These are phyloP conservation scores for mouse (Mus musculus) DNA, from an alignment of 2,113 vertebrate genomes.

Conservation along the genomic window GRCm39 chr11:29322501-29323000, in stretches of 20 bases:
- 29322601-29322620: background rate
- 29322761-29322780: conserved; percentile 37
- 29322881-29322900: conserved; percentile 68
- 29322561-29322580: background rate
- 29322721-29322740: conserved; percentile 50
- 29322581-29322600: background rate
- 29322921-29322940: conserved; percentile 40
- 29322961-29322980: conserved; percentile 15
- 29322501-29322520: background rate
- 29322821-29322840: conserved; percentile 53
- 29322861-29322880: conserved; percentile 69
- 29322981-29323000: conserved; percentile 48
- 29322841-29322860: conserved; percentile 70
- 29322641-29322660: conserved; percentile 39
- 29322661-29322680: background rate
- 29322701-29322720: background rate
- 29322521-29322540: background rate
- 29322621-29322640: background rate
- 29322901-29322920: conserved; percentile 47
- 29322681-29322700: conserved; percentile 38
- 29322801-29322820: conserved; percentile 57
- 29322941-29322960: conserved; percentile 41
- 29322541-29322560: background rate
- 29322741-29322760: background rate
- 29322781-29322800: conserved; percentile 54